Percentiles rank a stretch among this genome's conserved stretches.
Conservation (phyloP, 1,140 invertebrate genomes). For the Melipona quadrifasciata region DNA sequence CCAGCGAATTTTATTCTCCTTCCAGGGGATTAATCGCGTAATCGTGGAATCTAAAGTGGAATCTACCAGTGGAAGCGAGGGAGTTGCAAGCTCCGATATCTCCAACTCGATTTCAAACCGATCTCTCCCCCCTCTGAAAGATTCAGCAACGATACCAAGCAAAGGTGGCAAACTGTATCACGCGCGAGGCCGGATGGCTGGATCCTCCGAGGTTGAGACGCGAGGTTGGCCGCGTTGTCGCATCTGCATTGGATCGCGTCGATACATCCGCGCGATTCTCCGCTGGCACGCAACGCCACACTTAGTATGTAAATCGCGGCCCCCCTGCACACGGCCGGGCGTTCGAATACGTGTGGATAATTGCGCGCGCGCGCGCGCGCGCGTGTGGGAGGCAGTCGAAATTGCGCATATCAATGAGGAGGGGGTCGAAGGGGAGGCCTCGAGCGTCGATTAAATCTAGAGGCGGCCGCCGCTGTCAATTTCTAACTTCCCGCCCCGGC, state of each 20-base stretch:
- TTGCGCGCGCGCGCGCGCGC: slow-evolving; percentile 50
- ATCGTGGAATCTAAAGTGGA: too few relatives aligned
- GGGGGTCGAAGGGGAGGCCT: not conserved
- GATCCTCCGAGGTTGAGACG: not conserved
- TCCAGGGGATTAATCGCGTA: too few relatives aligned
- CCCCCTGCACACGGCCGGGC: not conserved
- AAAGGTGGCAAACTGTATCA: slow-evolving; percentile 30
- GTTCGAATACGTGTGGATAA: slow-evolving; percentile 57
- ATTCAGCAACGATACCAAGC: too few relatives aligned
- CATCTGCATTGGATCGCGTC: slow-evolving; percentile 62
- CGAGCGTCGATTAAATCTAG: slow-evolving; percentile 61
- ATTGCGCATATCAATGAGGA: slow-evolving; percentile 68
- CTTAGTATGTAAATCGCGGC: slow-evolving; percentile 66
- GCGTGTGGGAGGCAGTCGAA: slow-evolving; percentile 64
- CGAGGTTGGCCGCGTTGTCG: slow-evolving; percentile 20
- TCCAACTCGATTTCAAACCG: slow-evolving; percentile 18
- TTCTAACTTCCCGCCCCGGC: slow-evolving; percentile 42
- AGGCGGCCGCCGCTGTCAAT: slow-evolving; percentile 53
- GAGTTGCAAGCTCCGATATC: not conserved
- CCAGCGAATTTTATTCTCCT: too few relatives aligned
- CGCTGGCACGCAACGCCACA: slow-evolving; percentile 62
- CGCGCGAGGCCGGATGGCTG: slow-evolving; percentile 33
- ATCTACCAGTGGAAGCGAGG: too few relatives aligned
- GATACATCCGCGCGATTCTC: slow-evolving; percentile 64
- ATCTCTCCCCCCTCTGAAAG: not conserved